phyloP scores from a whole-genome alignment of 1,140 invertebrate genomes.

The Drosophila busckii region DNA sequence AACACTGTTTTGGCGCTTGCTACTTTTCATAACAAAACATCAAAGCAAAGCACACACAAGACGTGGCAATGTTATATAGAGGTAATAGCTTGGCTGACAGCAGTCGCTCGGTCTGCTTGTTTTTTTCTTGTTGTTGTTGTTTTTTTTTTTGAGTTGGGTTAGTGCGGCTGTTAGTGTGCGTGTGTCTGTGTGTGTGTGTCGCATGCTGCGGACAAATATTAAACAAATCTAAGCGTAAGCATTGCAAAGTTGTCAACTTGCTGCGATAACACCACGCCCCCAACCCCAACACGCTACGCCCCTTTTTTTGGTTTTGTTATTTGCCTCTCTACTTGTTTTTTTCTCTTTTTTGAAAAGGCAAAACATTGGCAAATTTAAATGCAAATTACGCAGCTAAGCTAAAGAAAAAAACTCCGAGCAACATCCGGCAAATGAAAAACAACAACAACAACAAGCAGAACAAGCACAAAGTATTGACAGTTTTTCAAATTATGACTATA shows the following conservation, averaged over 20 bases:
- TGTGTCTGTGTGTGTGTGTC: no score
- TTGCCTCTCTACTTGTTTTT: neutral
- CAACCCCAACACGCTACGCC: neutral
- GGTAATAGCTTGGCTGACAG: no score
- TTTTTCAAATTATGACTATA: slow-evolving; percentile 62
- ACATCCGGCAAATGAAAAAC: neutral
- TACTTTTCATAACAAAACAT: no score
- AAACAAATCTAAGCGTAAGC: slow-evolving; percentile 70
- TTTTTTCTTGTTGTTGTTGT: neutral
- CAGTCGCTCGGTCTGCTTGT: neutral
- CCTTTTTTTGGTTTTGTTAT: slow-evolving; percentile 25
- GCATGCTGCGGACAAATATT: slow-evolving; percentile 66
- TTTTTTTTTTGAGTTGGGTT: slow-evolving; percentile 39
- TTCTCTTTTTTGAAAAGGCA: slow-evolving; percentile 63
- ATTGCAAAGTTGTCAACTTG: slow-evolving; percentile 74
- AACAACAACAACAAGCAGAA: neutral
- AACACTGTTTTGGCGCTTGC: no score
- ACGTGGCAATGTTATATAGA: no score
- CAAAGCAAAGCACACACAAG: no score
- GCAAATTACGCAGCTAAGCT: slow-evolving; percentile 61
- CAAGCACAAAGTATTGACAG: slow-evolving; percentile 43
- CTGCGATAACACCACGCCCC: slow-evolving; percentile 40
- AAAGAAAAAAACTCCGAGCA: slow-evolving; percentile 33
- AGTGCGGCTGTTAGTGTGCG: no score
- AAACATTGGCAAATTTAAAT: slow-evolving; percentile 76